Base-by-base conservation (phyloP, 2,113 vertebrate genomes). In the Chlorodrepanis virens region DNA sequence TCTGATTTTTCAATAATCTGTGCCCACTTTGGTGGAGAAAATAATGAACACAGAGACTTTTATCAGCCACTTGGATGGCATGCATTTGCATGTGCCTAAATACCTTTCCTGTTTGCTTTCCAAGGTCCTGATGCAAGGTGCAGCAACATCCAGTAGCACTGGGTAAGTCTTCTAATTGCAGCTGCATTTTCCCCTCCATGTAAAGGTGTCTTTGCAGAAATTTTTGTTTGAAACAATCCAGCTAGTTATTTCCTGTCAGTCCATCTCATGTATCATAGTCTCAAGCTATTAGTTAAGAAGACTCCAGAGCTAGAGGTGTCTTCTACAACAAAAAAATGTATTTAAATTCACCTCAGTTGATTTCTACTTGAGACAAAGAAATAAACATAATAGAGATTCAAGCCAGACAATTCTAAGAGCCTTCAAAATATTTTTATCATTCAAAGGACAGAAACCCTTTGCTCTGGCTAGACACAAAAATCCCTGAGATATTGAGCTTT, bases 351-450 rank as follows among this genome's bases (percentile, higher is more conserved):
- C 23, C 14, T 68, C 20, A 17, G 12, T 3, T 91, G 49, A 64
- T 84, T 86, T 89, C 42, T 70, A 11, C 23, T n/a, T 50, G 40
- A 89, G 78, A 61, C 37, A 85, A 87, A 74, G 40, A 70, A 75
- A 78, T 39, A 39, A 79, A 67, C 9, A 39, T 22, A 31, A 14
- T 15, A 61, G 57, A 79, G 31, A 35, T 49, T 72, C 33, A 49
- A 69, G 49, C 29, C 68, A 50, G 56, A 39, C 33, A 67, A 10
- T 47, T 4, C 24, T 87, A 59, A 82, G 17, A 64, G 12, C 40
- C 69, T 71, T 72, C n/a, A 64, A 89, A 89, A 37, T 79, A 75
- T 19, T 69, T 91, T 50, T 50, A 17, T 56, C 6, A 11, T 50
- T 75, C 16, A 39, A 44, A 61, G 13, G 61, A 37, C 22, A 54